Conservation (phyloP, 1,140 invertebrate genomes). For the Cydia splendana region DNA sequence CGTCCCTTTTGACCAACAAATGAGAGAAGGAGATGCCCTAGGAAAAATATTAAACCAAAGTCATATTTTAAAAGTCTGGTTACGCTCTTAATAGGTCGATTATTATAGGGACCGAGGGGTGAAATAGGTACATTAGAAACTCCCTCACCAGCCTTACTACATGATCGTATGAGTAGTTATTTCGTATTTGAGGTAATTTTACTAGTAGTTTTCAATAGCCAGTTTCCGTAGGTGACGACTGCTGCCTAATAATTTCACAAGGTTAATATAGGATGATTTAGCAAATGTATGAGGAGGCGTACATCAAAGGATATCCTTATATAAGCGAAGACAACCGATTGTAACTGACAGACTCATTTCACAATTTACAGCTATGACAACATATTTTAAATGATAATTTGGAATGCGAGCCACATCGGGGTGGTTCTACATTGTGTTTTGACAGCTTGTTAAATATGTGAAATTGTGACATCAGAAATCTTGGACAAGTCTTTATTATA, state of each 20-base stretch:
- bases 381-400: conserved; percentile 40
- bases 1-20: no score
- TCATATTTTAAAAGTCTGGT: background rate
- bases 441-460: background rate
- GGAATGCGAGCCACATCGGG: background rate
- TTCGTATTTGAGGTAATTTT: no score
- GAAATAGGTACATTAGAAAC: background rate
- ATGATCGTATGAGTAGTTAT: no score
- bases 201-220: background rate
- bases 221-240: conserved; percentile 12
- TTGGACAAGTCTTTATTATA: background rate
- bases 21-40: no score
- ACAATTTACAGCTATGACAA: conserved; percentile 65
- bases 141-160: background rate
- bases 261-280: conserved; percentile 18
- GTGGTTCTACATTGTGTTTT: background rate
- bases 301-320: conserved; percentile 71
- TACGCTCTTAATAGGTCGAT: background rate
- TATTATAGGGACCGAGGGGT: background rate
- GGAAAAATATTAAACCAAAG: background rate
- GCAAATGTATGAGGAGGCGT: conserved; percentile 40
- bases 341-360: conserved; percentile 57
- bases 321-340: conserved; percentile 63
- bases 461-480: background rate
- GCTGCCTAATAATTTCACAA: conserved; percentile 25